Evolutionary conservation across 2,113 vertebrate species (phyloP).

Genomic region (Notarius quadriscutis): DNA sequence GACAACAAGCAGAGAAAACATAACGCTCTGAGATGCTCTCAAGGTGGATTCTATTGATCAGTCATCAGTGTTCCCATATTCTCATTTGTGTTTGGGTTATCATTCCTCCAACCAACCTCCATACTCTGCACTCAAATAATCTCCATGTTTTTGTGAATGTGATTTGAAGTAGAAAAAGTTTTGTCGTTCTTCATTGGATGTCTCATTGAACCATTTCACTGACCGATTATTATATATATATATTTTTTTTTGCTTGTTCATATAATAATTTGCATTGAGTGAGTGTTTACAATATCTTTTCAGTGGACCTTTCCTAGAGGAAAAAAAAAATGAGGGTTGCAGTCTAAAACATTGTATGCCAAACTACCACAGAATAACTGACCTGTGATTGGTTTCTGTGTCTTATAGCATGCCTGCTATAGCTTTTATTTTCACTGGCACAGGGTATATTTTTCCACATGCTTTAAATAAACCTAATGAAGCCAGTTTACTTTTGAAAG

Average conservation of each 20-base stretch:
- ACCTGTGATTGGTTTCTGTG: conserved; percentile 13
- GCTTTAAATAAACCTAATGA: conserved; percentile 37
- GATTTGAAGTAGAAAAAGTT: conserved; percentile 23
- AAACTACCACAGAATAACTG: neutral
- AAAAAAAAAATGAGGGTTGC: conserved; percentile 33
- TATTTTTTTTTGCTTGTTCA: neutral
- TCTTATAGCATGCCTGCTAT: neutral
- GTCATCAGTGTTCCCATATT: conserved; percentile 17
- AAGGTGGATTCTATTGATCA: conserved; percentile 74
- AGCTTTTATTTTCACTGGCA: conserved; percentile 8
- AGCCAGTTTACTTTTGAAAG: neutral
- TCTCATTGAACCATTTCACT: neutral
- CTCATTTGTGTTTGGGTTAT: conserved; percentile 43
- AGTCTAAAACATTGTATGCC: conserved; percentile 36
- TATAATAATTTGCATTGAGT: neutral
- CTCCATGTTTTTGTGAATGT: conserved; percentile 52
- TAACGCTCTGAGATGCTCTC: conserved; percentile 68
- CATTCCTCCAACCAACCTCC: conserved; percentile 7
- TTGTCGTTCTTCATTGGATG: neutral
- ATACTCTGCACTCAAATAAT: conserved; percentile 21
- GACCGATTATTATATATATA: too few species aligned
- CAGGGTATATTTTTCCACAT: conserved; percentile 16
- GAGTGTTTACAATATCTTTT: neutral
- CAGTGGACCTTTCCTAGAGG: neutral
- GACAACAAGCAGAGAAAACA: conserved; percentile 67